Evolutionary conservation across 2,797 vertebrate species (phyloP).

Genomic region (Euthynnus affinis): DNA sequence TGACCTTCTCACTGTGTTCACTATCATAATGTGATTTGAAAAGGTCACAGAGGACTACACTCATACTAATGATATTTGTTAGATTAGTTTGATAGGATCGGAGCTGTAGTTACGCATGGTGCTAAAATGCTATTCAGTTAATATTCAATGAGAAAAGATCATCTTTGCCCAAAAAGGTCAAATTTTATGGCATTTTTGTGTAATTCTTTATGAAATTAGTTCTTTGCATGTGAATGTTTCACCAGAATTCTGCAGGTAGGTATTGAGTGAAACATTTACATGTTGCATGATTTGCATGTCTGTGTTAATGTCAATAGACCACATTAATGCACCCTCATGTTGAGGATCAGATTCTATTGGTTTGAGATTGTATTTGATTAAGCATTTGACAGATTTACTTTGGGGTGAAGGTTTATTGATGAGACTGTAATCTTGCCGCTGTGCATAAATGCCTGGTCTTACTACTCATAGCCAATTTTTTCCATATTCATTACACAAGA

Average conservation of each 20-base stretch:
- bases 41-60: slow-evolving; percentile 75
- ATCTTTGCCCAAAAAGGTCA: slow-evolving; percentile 26
- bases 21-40: slow-evolving; percentile 78
- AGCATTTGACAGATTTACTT: slow-evolving; percentile 81
- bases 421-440: slow-evolving; percentile 67
- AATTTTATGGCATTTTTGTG: neutral
- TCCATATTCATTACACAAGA: slow-evolving; percentile 54
- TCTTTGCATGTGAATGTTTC: neutral
- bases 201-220: neutral
- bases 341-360: slow-evolving; percentile 67
- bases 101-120: slow-evolving; percentile 56
- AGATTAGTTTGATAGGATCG: slow-evolving; percentile 50
- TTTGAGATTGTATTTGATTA: slow-evolving; percentile 81
- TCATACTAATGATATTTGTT: slow-evolving; percentile 73
- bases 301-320: slow-evolving; percentile 64
- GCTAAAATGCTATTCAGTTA: slow-evolving; percentile 35
- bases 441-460: slow-evolving; percentile 71
- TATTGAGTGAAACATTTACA: slow-evolving; percentile 49
- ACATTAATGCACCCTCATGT: slow-evolving; percentile 79
- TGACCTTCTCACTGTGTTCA: slow-evolving; percentile 79
- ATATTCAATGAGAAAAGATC: slow-evolving; percentile 53
- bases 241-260: neutral
- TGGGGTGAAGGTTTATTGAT: slow-evolving; percentile 68
- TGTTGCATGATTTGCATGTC: slow-evolving; percentile 52
- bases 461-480: slow-evolving; percentile 50